Percentiles rank a stretch among this genome's conserved stretches.
phyloP scores from a whole-genome alignment of 2,113 vertebrate genomes.

The Planiliza haematocheilus region DNA sequence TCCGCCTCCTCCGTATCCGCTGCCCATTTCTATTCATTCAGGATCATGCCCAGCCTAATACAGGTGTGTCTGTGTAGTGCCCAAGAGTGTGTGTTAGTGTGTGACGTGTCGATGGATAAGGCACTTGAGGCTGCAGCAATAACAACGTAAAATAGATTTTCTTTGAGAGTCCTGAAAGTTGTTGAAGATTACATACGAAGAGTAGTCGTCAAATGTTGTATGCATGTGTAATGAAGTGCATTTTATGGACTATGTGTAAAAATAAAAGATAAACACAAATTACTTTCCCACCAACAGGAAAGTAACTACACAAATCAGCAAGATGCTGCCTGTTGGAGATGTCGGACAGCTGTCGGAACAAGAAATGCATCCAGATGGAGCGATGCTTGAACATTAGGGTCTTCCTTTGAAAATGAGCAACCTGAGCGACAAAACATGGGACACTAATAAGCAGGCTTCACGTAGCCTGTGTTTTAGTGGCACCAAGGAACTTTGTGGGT shows the following conservation, averaged over 20 bases:
- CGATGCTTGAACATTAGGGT: background rate
- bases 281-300: background rate
- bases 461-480: background rate
- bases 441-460: background rate
- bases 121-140: conserved; percentile 3
- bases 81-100: conserved; percentile 15
- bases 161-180: conserved; percentile 5
- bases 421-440: background rate
- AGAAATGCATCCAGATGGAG: background rate
- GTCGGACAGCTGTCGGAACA: background rate
- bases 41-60: conserved; percentile 3
- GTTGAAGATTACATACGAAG: background rate
- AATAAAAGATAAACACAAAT: background rate
- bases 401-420: conserved; percentile 2
- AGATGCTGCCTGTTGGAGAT: background rate
- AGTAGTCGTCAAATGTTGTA: background rate
- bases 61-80: conserved; percentile 20
- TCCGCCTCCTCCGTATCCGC: conserved; percentile 20
- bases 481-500: background rate
- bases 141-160: background rate
- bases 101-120: background rate
- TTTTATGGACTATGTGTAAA: background rate
- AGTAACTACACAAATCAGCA: background rate
- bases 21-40: conserved; percentile 1
- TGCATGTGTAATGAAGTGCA: background rate